phyloP scores from a whole-genome alignment of 35 echinoderm and acorn worm species.

The Lytechinus pictus region DNA sequence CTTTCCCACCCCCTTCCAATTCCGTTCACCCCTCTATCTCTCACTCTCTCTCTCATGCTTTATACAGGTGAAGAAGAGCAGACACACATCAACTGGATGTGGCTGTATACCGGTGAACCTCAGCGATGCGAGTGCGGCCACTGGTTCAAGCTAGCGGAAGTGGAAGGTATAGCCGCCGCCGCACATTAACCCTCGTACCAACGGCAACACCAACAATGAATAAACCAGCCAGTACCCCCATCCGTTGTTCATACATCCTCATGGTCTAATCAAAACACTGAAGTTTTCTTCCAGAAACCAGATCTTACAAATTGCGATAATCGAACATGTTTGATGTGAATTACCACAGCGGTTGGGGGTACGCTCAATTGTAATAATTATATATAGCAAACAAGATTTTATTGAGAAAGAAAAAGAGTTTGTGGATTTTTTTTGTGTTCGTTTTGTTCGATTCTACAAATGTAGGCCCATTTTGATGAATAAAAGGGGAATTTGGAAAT shows the following conservation, averaged over 20 bases:
- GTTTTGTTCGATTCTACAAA: neutral
- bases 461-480: neutral
- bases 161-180: slow-evolving; percentile 47
- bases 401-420: slow-evolving; percentile 26
- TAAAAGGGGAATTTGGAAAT: neutral
- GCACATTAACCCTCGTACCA: slow-evolving; percentile 18
- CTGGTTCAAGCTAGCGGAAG: slow-evolving; percentile 61
- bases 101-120: slow-evolving; percentile 83
- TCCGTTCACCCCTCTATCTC: neutral
- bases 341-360: neutral
- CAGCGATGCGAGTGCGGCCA: slow-evolving; percentile 81
- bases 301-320: neutral
- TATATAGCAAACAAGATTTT: slow-evolving; percentile 45
- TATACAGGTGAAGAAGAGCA: slow-evolving; percentile 95
- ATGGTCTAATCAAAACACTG: neutral
- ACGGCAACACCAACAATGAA: neutral
- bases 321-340: slow-evolving; percentile 1
- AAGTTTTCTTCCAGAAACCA: neutral
- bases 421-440: neutral
- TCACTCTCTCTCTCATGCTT: neutral
- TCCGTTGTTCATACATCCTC: neutral
- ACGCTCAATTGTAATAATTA: slow-evolving; percentile 23
- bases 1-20: neutral
- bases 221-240: neutral
- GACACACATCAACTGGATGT: slow-evolving; percentile 97